Evolutionary conservation across 2,113 vertebrate genomes (phyloP).

Genomic region (Leiothrix lutea): DNA sequence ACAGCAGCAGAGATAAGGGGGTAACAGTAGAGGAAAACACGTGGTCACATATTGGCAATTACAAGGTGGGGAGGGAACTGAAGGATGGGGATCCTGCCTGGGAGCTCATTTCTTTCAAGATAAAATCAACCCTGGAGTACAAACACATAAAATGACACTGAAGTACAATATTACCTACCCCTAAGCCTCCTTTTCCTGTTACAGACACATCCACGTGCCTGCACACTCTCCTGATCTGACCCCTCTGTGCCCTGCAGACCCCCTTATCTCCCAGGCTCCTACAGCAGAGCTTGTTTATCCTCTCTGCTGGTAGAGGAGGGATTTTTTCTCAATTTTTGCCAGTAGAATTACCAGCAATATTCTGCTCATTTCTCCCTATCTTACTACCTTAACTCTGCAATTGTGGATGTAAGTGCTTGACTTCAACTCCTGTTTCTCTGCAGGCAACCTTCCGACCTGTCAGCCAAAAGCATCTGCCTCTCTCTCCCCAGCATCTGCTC

Average conservation of each 20-base stretch:
- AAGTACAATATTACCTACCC: not conserved
- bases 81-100: not conserved
- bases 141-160: not conserved
- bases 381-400: not conserved
- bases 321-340: not conserved
- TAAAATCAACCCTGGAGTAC: not conserved
- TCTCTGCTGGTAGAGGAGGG: not conserved
- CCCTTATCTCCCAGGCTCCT: not conserved
- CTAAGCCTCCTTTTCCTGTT: not conserved
- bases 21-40: not conserved
- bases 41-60: not conserved
- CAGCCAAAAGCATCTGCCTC: not conserved
- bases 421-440: not conserved
- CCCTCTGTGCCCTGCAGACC: not conserved
- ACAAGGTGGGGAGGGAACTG: not conserved
- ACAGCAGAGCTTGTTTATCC: not conserved
- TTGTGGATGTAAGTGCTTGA: not conserved
- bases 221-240: not conserved
- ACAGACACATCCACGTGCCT: not conserved
- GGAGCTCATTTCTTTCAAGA: not conserved
- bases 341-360: not conserved
- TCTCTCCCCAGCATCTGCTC: constrained; percentile 4
- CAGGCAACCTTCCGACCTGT: not conserved
- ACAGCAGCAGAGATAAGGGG: not conserved
- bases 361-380: not conserved